Base-by-base conservation (phyloP, 1,140 invertebrate species). In the Nasonia vitripennis region DNA sequence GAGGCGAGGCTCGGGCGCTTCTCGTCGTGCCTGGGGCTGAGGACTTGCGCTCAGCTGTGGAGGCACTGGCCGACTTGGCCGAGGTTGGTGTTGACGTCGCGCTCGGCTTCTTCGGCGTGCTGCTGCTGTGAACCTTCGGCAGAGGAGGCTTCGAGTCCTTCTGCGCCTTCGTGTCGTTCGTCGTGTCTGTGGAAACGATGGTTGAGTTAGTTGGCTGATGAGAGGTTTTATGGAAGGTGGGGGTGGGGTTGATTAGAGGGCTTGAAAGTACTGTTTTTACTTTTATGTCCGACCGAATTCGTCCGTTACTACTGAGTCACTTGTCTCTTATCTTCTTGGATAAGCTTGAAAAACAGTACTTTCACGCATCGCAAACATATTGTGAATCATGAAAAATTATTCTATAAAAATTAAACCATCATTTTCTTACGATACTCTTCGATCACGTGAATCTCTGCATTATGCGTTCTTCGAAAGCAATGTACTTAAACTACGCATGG, bases 131-230 rank as follows among this genome's bases (percentile, higher is more conserved):
- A 83, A 93, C 92, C 91, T 93, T 94, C 87, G 94, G 93, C 89
- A 94, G 91, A 89, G 93, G 94, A 85, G 93, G 93, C 87, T 94
- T 94, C 81, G 92, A 92, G 91, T 94, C 92, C 83, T 93, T 93
- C 1, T 77, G 48, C 41, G 34, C 17, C 62, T 78, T 84, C 41
- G 77, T 9, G 7, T 84, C 82, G 41, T 23, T 73, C 23, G 68
- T 62, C n/a, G 74, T 2, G 62, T 84, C 82, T 84, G 51, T 12
- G 45, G 51, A 41, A 10, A 45, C 3, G 20, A 75, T 2, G 27
- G 55, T 34, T 31, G 23, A 11, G n/a, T 9, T 23, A 68, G 88
- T 92, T 62, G 11, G 48, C 12, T 12, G 48, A 51, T 17, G 12
- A 17, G 2, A 5, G 48, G 10, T 51, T 27, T 27, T 27, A 27